Evolutionary conservation across 2,888 invertebrate species (phyloP).

Genomic region (Baccha elongata): DNA sequence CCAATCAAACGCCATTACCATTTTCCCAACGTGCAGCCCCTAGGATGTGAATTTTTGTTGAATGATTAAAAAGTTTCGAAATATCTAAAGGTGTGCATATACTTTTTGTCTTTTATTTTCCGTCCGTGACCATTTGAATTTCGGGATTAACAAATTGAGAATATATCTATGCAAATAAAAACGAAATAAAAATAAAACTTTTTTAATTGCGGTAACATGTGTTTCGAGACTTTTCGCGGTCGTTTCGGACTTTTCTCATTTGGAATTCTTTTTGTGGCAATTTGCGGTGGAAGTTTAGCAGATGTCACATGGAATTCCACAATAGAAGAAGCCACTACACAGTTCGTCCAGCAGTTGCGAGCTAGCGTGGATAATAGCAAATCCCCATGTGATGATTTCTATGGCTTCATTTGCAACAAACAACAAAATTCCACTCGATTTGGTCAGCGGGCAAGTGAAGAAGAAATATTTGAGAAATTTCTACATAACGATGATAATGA

Average conservation of each 20-base stretch:
- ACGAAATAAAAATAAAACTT: conserved; percentile 26
- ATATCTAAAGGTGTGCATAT: neutral
- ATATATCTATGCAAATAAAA: neutral
- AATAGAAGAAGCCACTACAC: conserved; percentile 76
- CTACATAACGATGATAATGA: conserved; percentile 75
- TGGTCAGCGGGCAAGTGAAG: conserved; percentile 75
- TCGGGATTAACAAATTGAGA: neutral
- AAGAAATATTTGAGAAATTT: conserved; percentile 77
- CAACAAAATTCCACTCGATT: conserved; percentile 74
- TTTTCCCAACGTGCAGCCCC: neutral
- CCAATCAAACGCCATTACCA: conserved; percentile 30
- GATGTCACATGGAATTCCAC: conserved; percentile 58
- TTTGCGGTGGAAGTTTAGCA: conserved; percentile 12
- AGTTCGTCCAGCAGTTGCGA: conserved; percentile 77
- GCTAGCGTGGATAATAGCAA: conserved; percentile 76
- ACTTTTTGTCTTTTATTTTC: neutral
- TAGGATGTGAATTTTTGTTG: conserved; percentile 25
- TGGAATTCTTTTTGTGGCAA: conserved; percentile 44
- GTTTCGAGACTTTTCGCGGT: conserved; percentile 23
- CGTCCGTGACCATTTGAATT: conserved; percentile 4
- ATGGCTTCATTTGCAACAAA: conserved; percentile 78
- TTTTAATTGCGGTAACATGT: conserved; percentile 49
- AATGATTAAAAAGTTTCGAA: conserved; percentile 64
- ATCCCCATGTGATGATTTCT: conserved; percentile 79
- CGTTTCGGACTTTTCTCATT: conserved; percentile 52